A percentile compares a stretch with the other conserved stretches of the same genome.
Conservation (phyloP, 1,140 invertebrate species). For the Pristionchus pacificus region DNA sequence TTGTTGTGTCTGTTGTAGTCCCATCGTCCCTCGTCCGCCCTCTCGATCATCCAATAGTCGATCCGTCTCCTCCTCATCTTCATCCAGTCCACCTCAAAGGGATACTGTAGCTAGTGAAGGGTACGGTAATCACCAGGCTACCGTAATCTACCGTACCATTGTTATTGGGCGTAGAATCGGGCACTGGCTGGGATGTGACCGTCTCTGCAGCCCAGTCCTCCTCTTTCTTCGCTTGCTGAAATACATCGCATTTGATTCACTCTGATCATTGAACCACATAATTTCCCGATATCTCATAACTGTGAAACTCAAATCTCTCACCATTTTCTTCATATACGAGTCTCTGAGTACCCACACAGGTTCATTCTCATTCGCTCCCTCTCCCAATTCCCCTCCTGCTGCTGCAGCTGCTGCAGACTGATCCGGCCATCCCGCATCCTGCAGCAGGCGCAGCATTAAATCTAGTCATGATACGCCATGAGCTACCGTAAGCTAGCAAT, state of each 20-base stretch:
- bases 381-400: background rate
- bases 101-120: too few species aligned
- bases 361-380: constrained; percentile 31
- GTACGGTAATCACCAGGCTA: too few species aligned
- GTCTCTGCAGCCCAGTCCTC: background rate
- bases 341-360: constrained; percentile 54
- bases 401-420: background rate
- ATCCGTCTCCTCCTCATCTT: constrained; percentile 41
- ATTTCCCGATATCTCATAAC: too few species aligned
- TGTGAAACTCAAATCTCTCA: constrained; percentile 37
- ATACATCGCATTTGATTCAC: background rate
- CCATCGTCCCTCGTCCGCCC: background rate
- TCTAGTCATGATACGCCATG: too few species aligned
- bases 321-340: constrained; percentile 48
- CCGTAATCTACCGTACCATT: too few species aligned
- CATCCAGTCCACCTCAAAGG: constrained; percentile 16
- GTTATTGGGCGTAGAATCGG: too few species aligned
- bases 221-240: constrained; percentile 14
- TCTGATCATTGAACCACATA: background rate
- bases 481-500: too few species aligned
- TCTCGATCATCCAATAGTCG: constrained; percentile 21
- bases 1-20: background rate
- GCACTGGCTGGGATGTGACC: too few species aligned
- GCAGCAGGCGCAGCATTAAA: too few species aligned
- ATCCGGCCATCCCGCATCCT: background rate